Base-by-base conservation (phyloP, 1,140 invertebrate species). In the Palaemon carinicauda region DNA sequence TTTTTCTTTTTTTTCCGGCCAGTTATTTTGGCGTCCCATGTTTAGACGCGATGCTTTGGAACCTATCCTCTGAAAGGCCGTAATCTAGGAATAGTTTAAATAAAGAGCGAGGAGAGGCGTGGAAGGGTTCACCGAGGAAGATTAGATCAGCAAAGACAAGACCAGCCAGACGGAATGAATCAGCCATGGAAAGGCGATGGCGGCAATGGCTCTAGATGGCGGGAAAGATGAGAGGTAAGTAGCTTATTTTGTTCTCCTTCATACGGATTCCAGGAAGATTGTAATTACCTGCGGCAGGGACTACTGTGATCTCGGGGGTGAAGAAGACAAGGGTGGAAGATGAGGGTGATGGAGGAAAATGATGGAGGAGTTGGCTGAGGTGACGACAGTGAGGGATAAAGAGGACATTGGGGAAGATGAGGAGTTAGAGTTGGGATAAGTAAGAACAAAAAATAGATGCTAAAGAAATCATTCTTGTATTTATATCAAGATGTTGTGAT, bases 211-310 rank as follows among this genome's bases (percentile, higher is more conserved):
- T 41, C 41, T 41, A 41, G 41, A 41, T 41, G 41, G 41, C 41
- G 41, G 41, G 41, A 27, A 65, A 31, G 69, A 82, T 65, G n/a
- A 52, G 50, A 29, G 9, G 27, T 82, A 82, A 82, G 80, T 82
- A 82, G 80, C 80, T 82, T 82, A 82, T 82, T 82, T 82, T 82
- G 80, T 82, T 82, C 80, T 54, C 21, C 60, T 41, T 82, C 50
- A 73, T 74, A 82, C 71, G 24, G 41, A 50, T 71, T 65, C 69
- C n/a, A 31, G 80, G 80, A 82, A 82, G 74, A 82, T 74, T 74
- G 80, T 82, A 82, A 82, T 82, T 82, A 82, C 80, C 69, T 33
- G 80, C 51, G 53, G 80, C 65, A 82, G 31, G 41, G 41, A 33
- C 78, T 80, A 31, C 78, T 60, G 53, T 53, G 41, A 41, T 41